A percentile compares a stretch with the other conserved stretches of the same genome.
phyloP scores from a whole-genome alignment of 2,113 vertebrate species.

The Lucifuga dentata region DNA sequence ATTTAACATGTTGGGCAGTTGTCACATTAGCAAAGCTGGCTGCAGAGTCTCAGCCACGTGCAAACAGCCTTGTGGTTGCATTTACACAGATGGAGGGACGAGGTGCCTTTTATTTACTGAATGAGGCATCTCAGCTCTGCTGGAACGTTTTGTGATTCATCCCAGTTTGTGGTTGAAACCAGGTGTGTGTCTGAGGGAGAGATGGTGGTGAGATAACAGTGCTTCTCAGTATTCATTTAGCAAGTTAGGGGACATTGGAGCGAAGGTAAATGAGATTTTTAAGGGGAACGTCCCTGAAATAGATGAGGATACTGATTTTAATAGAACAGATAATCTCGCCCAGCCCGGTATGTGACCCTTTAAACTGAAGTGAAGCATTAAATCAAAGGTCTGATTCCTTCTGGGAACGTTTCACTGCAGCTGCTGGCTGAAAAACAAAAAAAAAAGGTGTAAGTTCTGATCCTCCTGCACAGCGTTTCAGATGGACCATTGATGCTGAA shows the following conservation, averaged over 20 bases:
- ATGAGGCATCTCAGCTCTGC: slow-evolving; percentile 21
- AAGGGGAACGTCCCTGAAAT: too few relatives aligned
- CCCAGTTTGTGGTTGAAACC: slow-evolving; percentile 14
- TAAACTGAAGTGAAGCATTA: background rate
- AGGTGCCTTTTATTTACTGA: slow-evolving; percentile 22
- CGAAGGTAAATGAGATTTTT: background rate
- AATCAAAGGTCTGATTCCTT: slow-evolving; percentile 13
- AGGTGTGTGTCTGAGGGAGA: slow-evolving; percentile 9
- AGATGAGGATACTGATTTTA: too few relatives aligned
- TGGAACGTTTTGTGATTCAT: slow-evolving; percentile 11
- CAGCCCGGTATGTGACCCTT: background rate
- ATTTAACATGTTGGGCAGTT: slow-evolving; percentile 36
- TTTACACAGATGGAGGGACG: slow-evolving; percentile 30
- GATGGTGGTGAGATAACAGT: too few relatives aligned
- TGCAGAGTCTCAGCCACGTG: slow-evolving; percentile 1
- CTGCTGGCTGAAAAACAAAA: slow-evolving; percentile 10
- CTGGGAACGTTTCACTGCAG: slow-evolving; percentile 12
- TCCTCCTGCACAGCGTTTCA: too few relatives aligned
- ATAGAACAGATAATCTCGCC: background rate
- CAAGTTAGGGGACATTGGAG: background rate
- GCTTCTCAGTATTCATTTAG: background rate
- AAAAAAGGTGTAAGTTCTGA: too few relatives aligned
- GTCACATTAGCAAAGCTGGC: slow-evolving; percentile 23
- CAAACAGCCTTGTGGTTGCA: slow-evolving; percentile 46
- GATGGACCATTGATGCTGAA: too few relatives aligned